A percentile compares a stretch with the other conserved stretches of the same genome.
These are phyloP conservation scores for Phataginus tricuspis DNA, from an alignment of 2,797 vertebrate species.

Conservation along the genomic window DNA sequence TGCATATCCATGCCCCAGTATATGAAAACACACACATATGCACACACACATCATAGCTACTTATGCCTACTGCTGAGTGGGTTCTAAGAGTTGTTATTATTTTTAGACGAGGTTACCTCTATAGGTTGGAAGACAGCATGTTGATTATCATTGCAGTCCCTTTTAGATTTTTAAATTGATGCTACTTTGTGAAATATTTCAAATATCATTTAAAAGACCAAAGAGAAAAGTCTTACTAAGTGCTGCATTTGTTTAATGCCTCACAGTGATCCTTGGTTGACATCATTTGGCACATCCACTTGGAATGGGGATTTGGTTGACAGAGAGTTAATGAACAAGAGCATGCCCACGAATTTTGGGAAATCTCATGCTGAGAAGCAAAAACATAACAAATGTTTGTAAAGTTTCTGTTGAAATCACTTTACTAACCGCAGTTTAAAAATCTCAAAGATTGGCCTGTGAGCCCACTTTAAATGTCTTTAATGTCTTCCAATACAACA, in stretches of 20 bases:
- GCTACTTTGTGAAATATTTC: slow-evolving; percentile 54
- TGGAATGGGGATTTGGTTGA: slow-evolving; percentile 61
- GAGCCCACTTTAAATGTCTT: slow-evolving; percentile 37
- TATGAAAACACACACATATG: neutral
- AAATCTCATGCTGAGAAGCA: slow-evolving; percentile 63
- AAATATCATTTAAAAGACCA: slow-evolving; percentile 38
- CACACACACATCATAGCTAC: neutral
- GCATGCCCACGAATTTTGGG: slow-evolving; percentile 28
- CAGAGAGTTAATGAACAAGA: slow-evolving; percentile 71
- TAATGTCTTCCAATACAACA: slow-evolving; percentile 47
- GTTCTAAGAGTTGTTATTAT: slow-evolving; percentile 1
- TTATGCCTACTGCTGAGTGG: neutral
- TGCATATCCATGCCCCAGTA: neutral
- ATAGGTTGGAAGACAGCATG: neutral
- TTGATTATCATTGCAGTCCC: neutral
- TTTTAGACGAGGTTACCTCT: slow-evolving; percentile 30
- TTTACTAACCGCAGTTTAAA: slow-evolving; percentile 58
- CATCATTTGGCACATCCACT: slow-evolving; percentile 52
- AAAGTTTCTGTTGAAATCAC: slow-evolving; percentile 60
- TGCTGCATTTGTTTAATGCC: slow-evolving; percentile 27
- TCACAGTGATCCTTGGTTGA: slow-evolving; percentile 17
- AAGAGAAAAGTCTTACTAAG: slow-evolving; percentile 41
- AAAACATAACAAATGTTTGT: slow-evolving; percentile 63
- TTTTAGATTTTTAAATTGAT: slow-evolving; percentile 50
- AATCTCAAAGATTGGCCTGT: slow-evolving; percentile 29